Percentiles rank a stretch among this genome's conserved stretches.
Evolutionary conservation across 2,797 vertebrate species (phyloP).

Genomic region (Acomys russatus): DNA sequence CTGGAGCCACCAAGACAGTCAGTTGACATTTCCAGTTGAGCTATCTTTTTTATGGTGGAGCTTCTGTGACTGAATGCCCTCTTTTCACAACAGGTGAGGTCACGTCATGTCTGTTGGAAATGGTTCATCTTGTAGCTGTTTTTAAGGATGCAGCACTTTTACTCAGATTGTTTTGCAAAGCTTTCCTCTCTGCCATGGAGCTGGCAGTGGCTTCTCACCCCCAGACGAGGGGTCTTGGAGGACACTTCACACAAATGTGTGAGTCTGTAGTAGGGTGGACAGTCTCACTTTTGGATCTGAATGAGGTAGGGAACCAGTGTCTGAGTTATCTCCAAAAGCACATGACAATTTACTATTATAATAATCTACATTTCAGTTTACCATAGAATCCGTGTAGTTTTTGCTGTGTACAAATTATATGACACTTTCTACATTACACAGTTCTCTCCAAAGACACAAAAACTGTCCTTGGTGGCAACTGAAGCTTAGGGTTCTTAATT

Average conservation of each 20-base stretch:
- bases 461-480: not conserved
- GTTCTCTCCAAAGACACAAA: not conserved
- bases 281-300: not conserved
- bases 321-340: not conserved
- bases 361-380: not conserved
- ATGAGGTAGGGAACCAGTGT: not conserved
- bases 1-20: not conserved
- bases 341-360: not conserved
- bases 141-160: not conserved
- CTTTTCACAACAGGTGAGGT: not conserved
- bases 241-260: not conserved
- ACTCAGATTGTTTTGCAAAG: not conserved
- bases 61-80: not conserved
- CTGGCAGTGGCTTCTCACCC: not conserved
- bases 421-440: not conserved
- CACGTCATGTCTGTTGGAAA: not conserved
- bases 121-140: not conserved
- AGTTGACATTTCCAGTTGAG: not conserved
- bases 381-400: not conserved
- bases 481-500: not conserved
- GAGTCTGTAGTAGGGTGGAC: not conserved
- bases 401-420: not conserved
- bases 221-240: not conserved
- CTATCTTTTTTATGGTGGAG: not conserved
- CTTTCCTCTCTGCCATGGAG: not conserved